Percentiles rank a stretch among this genome's conserved stretches.
Conservation (phyloP, 2,888 invertebrate genomes). For the Notocelia uddmanniana region DNA sequence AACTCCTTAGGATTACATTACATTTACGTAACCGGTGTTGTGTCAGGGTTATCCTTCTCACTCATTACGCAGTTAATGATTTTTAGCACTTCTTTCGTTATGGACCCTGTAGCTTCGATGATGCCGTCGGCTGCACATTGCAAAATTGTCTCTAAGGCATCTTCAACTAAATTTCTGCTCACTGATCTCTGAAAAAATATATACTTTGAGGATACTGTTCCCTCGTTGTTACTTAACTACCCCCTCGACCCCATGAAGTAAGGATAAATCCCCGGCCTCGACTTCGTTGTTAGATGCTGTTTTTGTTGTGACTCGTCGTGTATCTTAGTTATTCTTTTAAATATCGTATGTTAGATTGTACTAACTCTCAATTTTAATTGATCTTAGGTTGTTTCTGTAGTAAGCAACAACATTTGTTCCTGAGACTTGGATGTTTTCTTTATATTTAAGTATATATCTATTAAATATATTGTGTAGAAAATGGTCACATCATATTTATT, state of each 20-base stretch:
- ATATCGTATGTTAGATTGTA: not conserved
- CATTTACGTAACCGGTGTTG: not conserved
- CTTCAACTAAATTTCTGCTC: conserved; percentile 56
- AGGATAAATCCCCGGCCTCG: too few relatives aligned
- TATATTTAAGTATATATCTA: too few relatives aligned
- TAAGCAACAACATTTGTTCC: too few relatives aligned
- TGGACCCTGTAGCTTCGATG: conserved; percentile 55
- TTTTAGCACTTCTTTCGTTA: conserved; percentile 55
- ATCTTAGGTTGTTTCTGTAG: too few relatives aligned
- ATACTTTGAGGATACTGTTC: not conserved
- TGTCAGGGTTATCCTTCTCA: conserved; percentile 47
- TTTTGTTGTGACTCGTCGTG: too few relatives aligned
- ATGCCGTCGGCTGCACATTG: conserved; percentile 61
- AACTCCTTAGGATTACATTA: not conserved
- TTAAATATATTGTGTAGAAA: too few relatives aligned
- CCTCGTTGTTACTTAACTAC: too few relatives aligned
- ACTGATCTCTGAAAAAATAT: conserved; percentile 56
- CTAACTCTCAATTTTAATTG: too few relatives aligned
- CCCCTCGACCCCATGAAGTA: too few relatives aligned
- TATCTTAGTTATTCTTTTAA: not conserved
- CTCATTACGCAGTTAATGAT: conserved; percentile 57
- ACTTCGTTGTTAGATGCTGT: too few relatives aligned
- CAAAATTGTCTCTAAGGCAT: conserved; percentile 56
- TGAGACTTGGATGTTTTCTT: too few relatives aligned
- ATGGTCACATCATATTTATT: too few relatives aligned